Evolutionary conservation across 2,888 invertebrate species (phyloP).

Genomic region (Dorcus hopei): DNA sequence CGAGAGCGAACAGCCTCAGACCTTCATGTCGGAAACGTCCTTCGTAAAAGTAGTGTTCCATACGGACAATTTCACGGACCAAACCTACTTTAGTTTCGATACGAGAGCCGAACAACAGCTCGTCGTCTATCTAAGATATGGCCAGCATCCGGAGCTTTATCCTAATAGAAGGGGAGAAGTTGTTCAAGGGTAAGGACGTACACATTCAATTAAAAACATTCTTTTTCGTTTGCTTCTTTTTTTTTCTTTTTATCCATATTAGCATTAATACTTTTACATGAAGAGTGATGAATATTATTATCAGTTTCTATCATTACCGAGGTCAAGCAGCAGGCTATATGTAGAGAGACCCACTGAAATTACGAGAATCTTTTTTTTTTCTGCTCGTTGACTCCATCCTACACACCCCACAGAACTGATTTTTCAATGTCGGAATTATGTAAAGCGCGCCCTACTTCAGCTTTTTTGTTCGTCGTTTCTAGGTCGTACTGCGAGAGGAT

Average conservation of each 20-base stretch:
- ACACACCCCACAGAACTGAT: neutral
- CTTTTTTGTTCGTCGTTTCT: constrained; percentile 30
- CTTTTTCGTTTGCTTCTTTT: no score
- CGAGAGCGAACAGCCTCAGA: constrained; percentile 90
- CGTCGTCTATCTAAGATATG: constrained; percentile 85
- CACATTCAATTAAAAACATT: no score
- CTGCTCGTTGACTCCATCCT: no score
- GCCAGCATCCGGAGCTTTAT: constrained; percentile 91
- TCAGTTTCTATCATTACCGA: neutral
- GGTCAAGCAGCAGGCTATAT: neutral
- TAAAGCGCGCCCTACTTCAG: neutral
- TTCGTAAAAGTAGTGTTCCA: constrained; percentile 89
- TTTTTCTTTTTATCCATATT: no score
- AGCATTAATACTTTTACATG: no score
- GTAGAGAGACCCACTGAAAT: neutral
- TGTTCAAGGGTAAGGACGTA: constrained; percentile 69
- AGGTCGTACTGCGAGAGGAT: constrained; percentile 86
- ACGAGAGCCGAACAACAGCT: constrained; percentile 87
- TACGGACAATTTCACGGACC: constrained; percentile 90
- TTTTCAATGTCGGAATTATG: neutral
- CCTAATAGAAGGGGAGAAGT: constrained; percentile 87
- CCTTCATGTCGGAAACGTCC: constrained; percentile 91
- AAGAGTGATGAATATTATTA: no score
- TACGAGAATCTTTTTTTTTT: neutral
- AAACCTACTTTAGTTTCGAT: constrained; percentile 84